Conservation (phyloP, 2,797 vertebrate genomes). For the Ctenosaura bakeri region DNA sequence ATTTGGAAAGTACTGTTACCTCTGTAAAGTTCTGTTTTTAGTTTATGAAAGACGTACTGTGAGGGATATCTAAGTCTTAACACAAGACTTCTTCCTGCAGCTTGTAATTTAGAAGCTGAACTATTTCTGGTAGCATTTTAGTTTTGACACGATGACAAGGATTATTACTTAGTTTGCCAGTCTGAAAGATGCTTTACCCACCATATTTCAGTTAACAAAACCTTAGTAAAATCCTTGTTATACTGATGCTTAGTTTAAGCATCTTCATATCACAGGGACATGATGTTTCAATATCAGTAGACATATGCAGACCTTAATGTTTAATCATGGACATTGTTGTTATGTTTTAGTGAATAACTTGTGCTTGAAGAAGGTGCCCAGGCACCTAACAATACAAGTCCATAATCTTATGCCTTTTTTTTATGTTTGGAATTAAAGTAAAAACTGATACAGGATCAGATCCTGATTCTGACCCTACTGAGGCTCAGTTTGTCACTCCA, state of each 20-base stretch:
- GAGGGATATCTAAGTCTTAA: background rate
- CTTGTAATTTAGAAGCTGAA: conserved; percentile 1
- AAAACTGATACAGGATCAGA: background rate
- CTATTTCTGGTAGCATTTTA: background rate
- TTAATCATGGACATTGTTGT: background rate
- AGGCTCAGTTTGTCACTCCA: too few species aligned
- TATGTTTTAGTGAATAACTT: background rate
- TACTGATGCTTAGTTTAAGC: background rate
- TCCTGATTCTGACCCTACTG: too few species aligned
- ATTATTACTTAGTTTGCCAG: background rate
- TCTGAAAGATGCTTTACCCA: background rate
- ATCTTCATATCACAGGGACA: background rate
- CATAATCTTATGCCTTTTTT: background rate
- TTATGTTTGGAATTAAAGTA: conserved; percentile 1
- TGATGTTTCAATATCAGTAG: background rate
- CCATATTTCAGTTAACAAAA: background rate
- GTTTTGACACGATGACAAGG: background rate
- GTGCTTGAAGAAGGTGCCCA: background rate
- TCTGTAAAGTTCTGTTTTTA: conserved; percentile 1
- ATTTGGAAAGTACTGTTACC: conserved; percentile 12
- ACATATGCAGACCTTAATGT: background rate
- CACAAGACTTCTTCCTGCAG: background rate
- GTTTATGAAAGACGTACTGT: background rate
- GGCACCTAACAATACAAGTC: background rate
- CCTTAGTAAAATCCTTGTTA: background rate